Conservation (phyloP, 2,888 invertebrate species). For the Nephrocerus scutellatus region DNA sequence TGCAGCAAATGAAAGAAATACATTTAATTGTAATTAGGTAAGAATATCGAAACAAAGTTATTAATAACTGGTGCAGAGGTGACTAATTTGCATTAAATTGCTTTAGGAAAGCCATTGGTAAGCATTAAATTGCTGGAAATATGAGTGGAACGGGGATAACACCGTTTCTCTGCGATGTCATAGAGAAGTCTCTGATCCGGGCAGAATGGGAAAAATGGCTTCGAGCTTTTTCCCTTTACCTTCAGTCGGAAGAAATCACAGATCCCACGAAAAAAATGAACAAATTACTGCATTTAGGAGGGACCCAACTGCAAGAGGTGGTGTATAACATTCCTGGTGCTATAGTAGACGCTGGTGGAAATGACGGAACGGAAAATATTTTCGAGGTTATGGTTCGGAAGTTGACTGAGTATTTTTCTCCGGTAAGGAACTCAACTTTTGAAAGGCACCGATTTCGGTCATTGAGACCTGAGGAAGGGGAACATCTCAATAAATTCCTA, state of each 20-base stretch:
- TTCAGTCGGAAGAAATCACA: conserved; percentile 13
- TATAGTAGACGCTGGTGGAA: conserved; percentile 1
- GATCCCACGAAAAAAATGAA: conserved; percentile 10
- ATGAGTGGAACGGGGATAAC: too few species aligned
- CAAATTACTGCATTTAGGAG: conserved; percentile 14
- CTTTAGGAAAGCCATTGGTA: too few species aligned
- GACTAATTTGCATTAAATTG: too few species aligned
- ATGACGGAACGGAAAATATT: neutral
- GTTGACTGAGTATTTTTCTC: conserved; percentile 10
- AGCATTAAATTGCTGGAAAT: too few species aligned
- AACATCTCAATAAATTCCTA: conserved; percentile 33
- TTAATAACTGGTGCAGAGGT: too few species aligned
- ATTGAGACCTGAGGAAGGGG: conserved; percentile 28
- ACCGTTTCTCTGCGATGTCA: too few species aligned
- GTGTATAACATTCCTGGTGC: conserved; percentile 12
- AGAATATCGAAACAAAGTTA: too few species aligned
- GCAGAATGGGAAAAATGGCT: conserved; percentile 18
- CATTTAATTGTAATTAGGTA: too few species aligned
- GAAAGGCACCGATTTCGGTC: conserved; percentile 31
- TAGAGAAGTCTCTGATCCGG: too few species aligned
- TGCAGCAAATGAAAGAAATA: too few species aligned
- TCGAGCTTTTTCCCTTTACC: conserved; percentile 12
- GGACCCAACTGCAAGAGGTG: conserved; percentile 12
- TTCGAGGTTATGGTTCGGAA: conserved; percentile 9
- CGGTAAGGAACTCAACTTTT: conserved; percentile 12